phyloP scores from a whole-genome alignment of 2,113 vertebrate genomes.

The Boleophthalmus pectinirostris region DNA sequence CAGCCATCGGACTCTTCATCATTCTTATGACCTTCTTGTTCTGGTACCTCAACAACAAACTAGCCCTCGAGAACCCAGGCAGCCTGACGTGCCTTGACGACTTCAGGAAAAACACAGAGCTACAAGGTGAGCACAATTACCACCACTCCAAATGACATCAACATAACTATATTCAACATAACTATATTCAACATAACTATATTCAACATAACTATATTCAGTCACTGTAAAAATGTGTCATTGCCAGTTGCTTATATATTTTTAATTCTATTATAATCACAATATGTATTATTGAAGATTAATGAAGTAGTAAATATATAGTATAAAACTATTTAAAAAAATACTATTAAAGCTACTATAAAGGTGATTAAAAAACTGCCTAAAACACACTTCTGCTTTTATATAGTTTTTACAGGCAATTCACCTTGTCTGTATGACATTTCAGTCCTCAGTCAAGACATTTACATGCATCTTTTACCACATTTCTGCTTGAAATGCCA shows the following conservation, averaged over 20 bases:
- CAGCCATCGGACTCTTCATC: conserved; percentile 91
- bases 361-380: too few relatives aligned
- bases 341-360: too few relatives aligned
- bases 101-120: conserved; percentile 83
- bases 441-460: too few relatives aligned
- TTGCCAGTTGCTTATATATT: not conserved
- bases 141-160: not conserved
- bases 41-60: conserved; percentile 96
- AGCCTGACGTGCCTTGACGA: conserved; percentile 89
- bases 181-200: not conserved
- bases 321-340: too few relatives aligned
- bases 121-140: conserved; percentile 76
- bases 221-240: not conserved
- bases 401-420: too few relatives aligned
- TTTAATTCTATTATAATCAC: too few relatives aligned
- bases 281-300: not conserved
- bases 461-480: too few relatives aligned
- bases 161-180: not conserved
- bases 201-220: not conserved
- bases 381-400: too few relatives aligned
- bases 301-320: too few relatives aligned
- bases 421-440: too few relatives aligned
- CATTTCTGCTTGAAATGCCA: too few relatives aligned
- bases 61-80: conserved; percentile 89
- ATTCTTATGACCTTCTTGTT: conserved; percentile 93